Base-by-base conservation (phyloP, 2,797 vertebrate species). In the Antennarius maculatus region DNA sequence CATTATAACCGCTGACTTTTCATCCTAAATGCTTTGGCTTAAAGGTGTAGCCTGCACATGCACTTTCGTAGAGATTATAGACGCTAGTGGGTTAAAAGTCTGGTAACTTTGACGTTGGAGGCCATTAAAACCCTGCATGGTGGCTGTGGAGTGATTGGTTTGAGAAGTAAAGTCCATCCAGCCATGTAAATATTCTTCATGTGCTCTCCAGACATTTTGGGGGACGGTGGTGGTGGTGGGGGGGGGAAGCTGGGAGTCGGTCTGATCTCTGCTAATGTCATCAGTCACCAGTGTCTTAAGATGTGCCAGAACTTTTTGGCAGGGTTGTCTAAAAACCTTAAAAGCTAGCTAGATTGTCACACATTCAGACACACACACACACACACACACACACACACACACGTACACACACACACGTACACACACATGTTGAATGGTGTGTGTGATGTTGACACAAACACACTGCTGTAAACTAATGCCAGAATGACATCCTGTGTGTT, bases 181-280 rank as follows among this genome's bases (percentile, higher is more conserved):
- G 76, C 39, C 71, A 52, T 77, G 80, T 79, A 74, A 77, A 84
- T 83, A 82, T 81, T 83, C 77, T 80, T 77, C 63, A 42, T 48
- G 29, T 60, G 62, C 68, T 66, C 59, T 79, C 66, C 73, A 82
- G 76, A 86, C 77, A 47, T 66, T 69, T 51, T 62, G 54, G 76
- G 79, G 71, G 66, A 63, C 58, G 31, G 31, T 5, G 31, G 29
- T 3, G 4, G 29, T 7, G 29, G 29, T n/a, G n/a, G n/a, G n/a
- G n/a, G n/a, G 45, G 49, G 52, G 42, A 46, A 49, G 59, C 28
- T 17, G 57, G 48, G 52, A 66, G 63, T 81, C 67, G 55, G 82
- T 71, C 78, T 82, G 74, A 81, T 88, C 66, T 88, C 86, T 91
- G 86, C 71, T 79, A 83, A 84, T 90, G 84, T 85, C 90, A 87